Conservation (phyloP, 2,113 vertebrate species). For the Meriones unguiculatus region DNA sequence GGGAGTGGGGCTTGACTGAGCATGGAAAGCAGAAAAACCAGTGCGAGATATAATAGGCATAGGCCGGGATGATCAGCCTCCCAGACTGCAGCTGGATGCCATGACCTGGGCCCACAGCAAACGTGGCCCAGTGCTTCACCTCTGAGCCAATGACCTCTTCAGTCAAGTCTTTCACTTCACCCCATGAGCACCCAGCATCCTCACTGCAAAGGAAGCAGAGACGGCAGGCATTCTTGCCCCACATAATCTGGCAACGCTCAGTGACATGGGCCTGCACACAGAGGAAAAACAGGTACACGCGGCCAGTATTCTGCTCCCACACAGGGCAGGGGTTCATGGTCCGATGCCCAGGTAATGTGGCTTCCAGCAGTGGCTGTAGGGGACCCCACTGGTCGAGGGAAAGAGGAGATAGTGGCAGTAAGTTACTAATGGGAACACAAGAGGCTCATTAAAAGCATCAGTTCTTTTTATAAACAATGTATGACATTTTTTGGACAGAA, state of each 20-base stretch:
- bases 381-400: constrained; percentile 82
- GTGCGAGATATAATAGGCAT: constrained; percentile 89
- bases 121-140: constrained; percentile 91
- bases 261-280: constrained; percentile 89
- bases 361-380: constrained; percentile 37
- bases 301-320: constrained; percentile 75
- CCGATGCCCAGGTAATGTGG: constrained; percentile 81
- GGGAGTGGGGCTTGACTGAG: constrained; percentile 85
- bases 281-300: constrained; percentile 95
- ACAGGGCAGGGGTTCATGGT: constrained; percentile 90
- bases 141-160: constrained; percentile 86
- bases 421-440: constrained; percentile 3
- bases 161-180: constrained; percentile 91
- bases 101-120: constrained; percentile 95
- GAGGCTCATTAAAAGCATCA: constrained; percentile 42
- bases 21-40: constrained; percentile 75
- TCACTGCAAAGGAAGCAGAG: constrained; percentile 92
- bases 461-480: constrained; percentile 35
- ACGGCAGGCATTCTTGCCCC: constrained; percentile 90
- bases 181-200: constrained; percentile 90
- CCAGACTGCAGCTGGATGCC: constrained; percentile 92
- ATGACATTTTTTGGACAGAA: constrained; percentile 33
- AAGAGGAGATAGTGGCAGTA: constrained; percentile 57
- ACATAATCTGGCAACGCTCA: constrained; percentile 89
- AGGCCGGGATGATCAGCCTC: constrained; percentile 92